Evolutionary conservation across 2,113 vertebrate species (phyloP).

Genomic region (Laterallus jamaicensis): DNA sequence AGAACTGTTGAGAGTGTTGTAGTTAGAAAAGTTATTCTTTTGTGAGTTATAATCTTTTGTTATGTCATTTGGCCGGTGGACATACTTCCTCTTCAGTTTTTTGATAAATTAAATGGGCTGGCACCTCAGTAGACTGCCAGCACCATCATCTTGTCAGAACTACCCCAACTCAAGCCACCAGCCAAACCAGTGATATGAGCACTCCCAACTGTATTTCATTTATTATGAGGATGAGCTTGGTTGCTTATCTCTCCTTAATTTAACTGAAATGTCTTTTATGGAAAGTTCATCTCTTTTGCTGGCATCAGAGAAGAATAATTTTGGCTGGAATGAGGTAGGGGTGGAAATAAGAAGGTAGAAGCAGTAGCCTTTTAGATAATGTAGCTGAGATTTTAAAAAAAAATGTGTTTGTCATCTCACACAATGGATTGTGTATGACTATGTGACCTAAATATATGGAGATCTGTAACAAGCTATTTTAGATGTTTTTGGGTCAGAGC

Average conservation of each 20-base stretch:
- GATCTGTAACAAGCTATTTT: not conserved
- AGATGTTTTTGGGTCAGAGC: not conserved
- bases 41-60: not conserved
- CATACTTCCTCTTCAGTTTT: not conserved
- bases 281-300: not conserved
- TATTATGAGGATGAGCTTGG: not conserved
- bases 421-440: not conserved
- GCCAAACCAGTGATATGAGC: not conserved
- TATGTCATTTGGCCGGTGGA: not conserved
- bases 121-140: not conserved
- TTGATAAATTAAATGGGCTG: not conserved
- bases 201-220: not conserved
- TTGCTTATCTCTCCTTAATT: not conserved
- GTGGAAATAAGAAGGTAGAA: not conserved
- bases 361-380: not conserved
- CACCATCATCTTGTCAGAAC: not conserved
- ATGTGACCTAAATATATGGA: not conserved
- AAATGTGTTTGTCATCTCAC: not conserved
- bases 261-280: not conserved
- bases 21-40: not conserved
- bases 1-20: not conserved
- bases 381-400: not conserved
- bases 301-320: not conserved
- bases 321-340: not conserved
- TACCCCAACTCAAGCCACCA: not conserved